Conservation (phyloP, 2,113 vertebrate genomes). For the Cercocebus atys region DNA sequence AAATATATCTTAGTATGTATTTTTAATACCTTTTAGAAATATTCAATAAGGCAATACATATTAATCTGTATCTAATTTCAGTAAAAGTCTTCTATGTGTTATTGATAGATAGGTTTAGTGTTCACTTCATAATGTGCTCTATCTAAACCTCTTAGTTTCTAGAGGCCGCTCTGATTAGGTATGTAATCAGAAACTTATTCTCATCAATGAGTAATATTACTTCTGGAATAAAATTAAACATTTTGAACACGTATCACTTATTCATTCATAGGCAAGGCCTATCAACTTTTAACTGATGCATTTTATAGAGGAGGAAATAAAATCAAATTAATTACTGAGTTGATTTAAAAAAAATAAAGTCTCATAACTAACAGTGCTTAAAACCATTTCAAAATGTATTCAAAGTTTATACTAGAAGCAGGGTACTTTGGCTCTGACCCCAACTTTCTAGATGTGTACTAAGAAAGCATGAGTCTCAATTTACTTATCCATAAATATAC, state of each 20-base stretch:
- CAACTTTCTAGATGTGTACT: neutral
- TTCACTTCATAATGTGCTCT: neutral
- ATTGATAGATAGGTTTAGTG: neutral
- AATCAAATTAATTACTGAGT: neutral
- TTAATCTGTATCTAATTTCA: slow-evolving; percentile 12
- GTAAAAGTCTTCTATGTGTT: neutral
- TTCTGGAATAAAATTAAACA: slow-evolving; percentile 15
- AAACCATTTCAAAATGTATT: slow-evolving; percentile 12
- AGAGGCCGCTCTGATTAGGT: neutral
- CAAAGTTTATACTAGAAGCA: neutral
- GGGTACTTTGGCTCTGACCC: neutral
- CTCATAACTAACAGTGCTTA: neutral
- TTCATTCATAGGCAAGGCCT: neutral
- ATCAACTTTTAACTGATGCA: neutral
- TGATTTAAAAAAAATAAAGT: neutral
- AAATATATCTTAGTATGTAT: neutral
- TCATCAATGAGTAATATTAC: neutral
- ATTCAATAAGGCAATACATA: neutral
- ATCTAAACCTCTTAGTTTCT: neutral
- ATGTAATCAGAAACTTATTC: neutral
- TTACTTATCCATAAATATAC: neutral
- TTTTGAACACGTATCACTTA: neutral
- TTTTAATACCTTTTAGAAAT: slow-evolving; percentile 17
- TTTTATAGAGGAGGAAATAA: neutral
- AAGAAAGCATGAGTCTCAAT: neutral